Base-by-base conservation (phyloP, 35 echinoderm and acorn worm species). In the Patiria miniata region DNA sequence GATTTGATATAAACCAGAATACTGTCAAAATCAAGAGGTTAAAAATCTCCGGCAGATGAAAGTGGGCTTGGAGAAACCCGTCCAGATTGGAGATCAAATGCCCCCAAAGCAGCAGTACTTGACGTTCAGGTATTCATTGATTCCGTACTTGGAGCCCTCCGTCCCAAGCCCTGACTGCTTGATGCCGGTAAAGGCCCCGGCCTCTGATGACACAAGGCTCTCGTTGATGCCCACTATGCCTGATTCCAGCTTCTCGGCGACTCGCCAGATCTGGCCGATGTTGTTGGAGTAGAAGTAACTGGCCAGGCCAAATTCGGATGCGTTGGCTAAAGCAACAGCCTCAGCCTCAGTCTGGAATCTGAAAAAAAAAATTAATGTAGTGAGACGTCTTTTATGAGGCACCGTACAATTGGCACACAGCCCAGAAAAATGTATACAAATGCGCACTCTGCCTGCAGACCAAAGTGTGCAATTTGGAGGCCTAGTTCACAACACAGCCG, bases 271-370 rank as follows among this genome's bases (percentile, higher is more conserved):
- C 61, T 97, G 95, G 9, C 60, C 69, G 39, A 97, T 94, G 78
- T 97, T 84, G 26, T 97, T 86, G 28, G 95, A 97, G 86, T 81
- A 97, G 85, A 97, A 97, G 65, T 97, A 97, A 29, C 95, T 92
- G 5, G 95, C 95, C 26, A 97, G 89, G 9, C 95, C 95, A 0
- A 88, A 78, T 6, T 86, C 40, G 2, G 68, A 57, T 55, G 79
- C 77, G 50, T 97, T 97, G 37, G 95, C 95, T 17, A 97, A 85
- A 17, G 85, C 58, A 1, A 97, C n/a, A 9, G 85, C 95, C 78
- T 97, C 95, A 17, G 83, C 92, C 85, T 97, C 95, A 10, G 90
- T 94, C 36, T 88, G 81, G 50, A 97, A 97, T 54, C 95, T 97
- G 36, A 0, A 87, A 39, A 54, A 80, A 9, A 61, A 79, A 37